Base-by-base conservation (phyloP, 2,888 invertebrate genomes). In the Eurytoma californica region DNA sequence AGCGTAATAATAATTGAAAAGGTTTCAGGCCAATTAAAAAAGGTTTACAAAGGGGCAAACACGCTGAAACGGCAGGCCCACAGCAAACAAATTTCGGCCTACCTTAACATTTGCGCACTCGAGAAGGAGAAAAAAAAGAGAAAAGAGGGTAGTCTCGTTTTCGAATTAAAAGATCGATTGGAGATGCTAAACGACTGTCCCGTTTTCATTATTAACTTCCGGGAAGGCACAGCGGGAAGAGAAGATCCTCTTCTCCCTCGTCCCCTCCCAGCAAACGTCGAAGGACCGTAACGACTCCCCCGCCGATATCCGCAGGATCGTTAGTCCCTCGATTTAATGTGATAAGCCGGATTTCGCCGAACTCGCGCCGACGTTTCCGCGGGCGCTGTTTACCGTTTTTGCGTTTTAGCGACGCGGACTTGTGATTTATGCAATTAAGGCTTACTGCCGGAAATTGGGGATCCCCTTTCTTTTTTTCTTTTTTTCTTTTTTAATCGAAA, bases 101-200 rank as follows among this genome's bases (percentile, higher is more conserved):
- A 61, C 68, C 60, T 69, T 77, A 68, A 69, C 63, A 49, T 28
- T 14, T 3, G 13, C 18, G 3, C 51, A 30, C 28, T 20, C n/a
- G 30, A n/a, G 14, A 39, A 39, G 7, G 3, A 39, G 3, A 4
- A 4, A 7, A 39, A 4, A 3, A 4, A 4, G 7, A 7, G 39
- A 4, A 39, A 84, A 84, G 84, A 83, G 78, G 78, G 78, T 78
- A 75, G 75, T 72, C 72, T 81, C 68, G 68, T 72, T 70, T 60
- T 24, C 14, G 28, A 68, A 58, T 49, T 81, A 78, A 81, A 81
- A 78, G 80, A 81, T 81, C 78, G 80, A 81, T 81, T 78, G 72
- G 72, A 75, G 70, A 78, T 18, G 78, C 78, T 72, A 70, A 75
- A 74, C 75, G 80, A 78, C 80, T 81, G 75, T 80, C 61, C 73